Evolutionary conservation across 2,888 invertebrate species (phyloP).

Genomic region (Dendrolimus houi): DNA sequence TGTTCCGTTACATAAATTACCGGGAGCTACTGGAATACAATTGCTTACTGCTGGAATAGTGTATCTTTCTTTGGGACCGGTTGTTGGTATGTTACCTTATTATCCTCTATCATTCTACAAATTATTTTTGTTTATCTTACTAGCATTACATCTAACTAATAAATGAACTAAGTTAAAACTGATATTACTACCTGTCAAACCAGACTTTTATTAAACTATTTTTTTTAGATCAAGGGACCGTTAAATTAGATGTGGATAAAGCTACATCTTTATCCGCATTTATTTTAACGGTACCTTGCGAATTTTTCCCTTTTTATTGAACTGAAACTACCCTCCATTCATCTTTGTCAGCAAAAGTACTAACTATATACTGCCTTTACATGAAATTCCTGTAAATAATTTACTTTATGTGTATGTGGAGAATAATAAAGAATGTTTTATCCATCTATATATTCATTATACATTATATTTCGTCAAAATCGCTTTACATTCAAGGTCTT

Average conservation of each 20-base stretch:
- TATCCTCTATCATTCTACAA: background rate
- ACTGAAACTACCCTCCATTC: no score
- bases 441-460: no score
- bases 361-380: no score
- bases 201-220: background rate
- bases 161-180: background rate
- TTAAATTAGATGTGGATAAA: background rate
- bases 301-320: no score
- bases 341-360: no score
- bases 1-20: conserved; percentile 81
- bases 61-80: conserved; percentile 78
- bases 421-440: no score
- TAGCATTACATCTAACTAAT: background rate
- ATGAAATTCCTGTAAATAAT: no score
- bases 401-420: no score
- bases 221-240: background rate
- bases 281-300: no score
- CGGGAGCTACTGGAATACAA: conserved; percentile 83
- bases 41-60: conserved; percentile 80
- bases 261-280: no score
- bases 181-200: background rate
- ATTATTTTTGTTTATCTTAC: background rate
- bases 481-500: no score
- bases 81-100: conserved; percentile 73
- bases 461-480: no score